Conservation (phyloP, 2,113 vertebrate species). For the Pleuronectes platessa region DNA sequence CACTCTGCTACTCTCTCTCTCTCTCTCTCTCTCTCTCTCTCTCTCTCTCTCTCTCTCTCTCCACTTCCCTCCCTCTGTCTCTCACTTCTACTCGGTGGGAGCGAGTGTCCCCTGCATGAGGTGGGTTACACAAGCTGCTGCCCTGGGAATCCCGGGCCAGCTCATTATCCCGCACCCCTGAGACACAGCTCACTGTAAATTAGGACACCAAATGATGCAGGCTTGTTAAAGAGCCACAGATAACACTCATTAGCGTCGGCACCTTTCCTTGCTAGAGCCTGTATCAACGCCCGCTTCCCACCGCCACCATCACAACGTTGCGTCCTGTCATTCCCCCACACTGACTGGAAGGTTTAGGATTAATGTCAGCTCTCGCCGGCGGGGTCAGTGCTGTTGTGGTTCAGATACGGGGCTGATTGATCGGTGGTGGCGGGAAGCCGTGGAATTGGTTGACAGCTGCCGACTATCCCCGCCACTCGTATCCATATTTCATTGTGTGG, state of each 20-base stretch:
- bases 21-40: neutral
- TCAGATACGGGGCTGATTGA: conserved; percentile 66
- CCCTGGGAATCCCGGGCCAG: conserved; percentile 74
- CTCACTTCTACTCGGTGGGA: conserved; percentile 47
- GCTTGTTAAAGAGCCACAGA: conserved; percentile 74
- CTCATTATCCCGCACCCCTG: conserved; percentile 76
- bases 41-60: neutral
- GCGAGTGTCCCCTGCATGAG: conserved; percentile 58
- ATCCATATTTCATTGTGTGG: conserved; percentile 57
- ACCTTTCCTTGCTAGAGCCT: conserved; percentile 73
- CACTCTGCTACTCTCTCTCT: conserved; percentile 11
- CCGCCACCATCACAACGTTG: conserved; percentile 30
- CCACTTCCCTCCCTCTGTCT: conserved; percentile 29
- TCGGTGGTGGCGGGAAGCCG: conserved; percentile 65
- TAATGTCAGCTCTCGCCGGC: conserved; percentile 72
- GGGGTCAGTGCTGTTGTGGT: conserved; percentile 63
- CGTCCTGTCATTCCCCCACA: conserved; percentile 55
- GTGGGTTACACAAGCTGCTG: conserved; percentile 76
- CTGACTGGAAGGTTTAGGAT: conserved; percentile 74
- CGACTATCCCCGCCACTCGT: conserved; percentile 50
- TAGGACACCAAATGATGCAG: conserved; percentile 69
- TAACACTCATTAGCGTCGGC: conserved; percentile 75
- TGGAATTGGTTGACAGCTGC: conserved; percentile 72
- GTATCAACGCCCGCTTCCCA: conserved; percentile 49
- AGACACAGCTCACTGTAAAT: conserved; percentile 74